Evolutionary conservation across 2,888 invertebrate genomes (phyloP), one percentile per base, ranked within the genome.

Genomic region (Trissolcus japonicus): DNA sequence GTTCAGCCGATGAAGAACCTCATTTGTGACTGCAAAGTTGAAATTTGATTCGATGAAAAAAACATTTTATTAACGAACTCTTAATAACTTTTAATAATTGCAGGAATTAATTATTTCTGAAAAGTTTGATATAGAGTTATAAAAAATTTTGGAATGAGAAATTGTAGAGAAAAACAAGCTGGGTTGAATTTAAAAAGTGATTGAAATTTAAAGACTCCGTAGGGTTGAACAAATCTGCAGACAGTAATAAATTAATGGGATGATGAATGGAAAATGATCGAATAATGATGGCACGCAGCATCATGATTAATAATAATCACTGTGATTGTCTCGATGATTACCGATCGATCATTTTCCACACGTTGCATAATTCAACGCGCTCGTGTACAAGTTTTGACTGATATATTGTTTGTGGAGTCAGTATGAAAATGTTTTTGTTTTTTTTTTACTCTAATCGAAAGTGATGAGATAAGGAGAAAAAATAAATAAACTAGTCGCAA

Each of bases 231-330:
- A 46, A 46, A 14, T 46, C n/a, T 46, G n/a, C 46, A 1, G 29
- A n/a, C 35, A 9, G 35, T 35, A 35, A 35, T 35, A 0, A 35
- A 35, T 35, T 35, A 35, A 3, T 29, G 29, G 66, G 43, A 51
- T 17, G 48, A 73, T 56, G 50, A 41, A 29, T 16, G 46, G 46
- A 62, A 53, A 75, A 54, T 68, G 25, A 69, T 76, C 54, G 59
- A 69, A 65, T 69, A 62, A 60, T 69, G 69, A 76, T 60, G 68
- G 69, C 43, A 59, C 29, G 43, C 21, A 55, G 41, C 51, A 65
- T 60, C 59, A 76, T 61, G 65, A 69, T 41, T 66, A 66, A 61
- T 69, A 71, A 66, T 76, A 76, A 76, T 69, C 65, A 71, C 41
- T 48, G 65, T 71, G 57, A 66, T 69, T 69, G 55, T 65, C 14